phyloP scores from a whole-genome alignment of 2,113 vertebrate genomes.

The Damaliscus lunatus region DNA sequence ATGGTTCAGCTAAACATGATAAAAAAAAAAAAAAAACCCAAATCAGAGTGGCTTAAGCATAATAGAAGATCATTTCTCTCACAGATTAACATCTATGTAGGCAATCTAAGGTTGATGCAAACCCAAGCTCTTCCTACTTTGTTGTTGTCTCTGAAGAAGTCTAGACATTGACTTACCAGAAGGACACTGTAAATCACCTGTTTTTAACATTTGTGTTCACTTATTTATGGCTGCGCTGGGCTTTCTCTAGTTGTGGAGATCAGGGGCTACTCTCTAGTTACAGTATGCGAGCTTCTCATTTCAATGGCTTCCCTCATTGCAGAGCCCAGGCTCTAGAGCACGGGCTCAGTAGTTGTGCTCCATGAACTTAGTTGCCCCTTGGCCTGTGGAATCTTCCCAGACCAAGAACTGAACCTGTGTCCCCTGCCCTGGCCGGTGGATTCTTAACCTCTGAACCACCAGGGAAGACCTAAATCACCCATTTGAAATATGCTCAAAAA shows the following conservation, averaged over 20 bases:
- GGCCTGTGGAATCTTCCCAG: not conserved
- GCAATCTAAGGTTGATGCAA: not conserved
- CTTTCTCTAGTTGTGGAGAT: not conserved
- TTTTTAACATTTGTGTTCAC: not conserved
- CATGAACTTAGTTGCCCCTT: not conserved
- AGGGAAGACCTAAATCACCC: not conserved
- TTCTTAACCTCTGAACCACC: not conserved
- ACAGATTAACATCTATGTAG: not conserved
- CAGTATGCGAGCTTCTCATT: not conserved
- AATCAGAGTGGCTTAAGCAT: not conserved
- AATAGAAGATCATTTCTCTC: not conserved
- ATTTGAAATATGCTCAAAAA: not conserved
- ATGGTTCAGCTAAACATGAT: not conserved
- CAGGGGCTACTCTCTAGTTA: not conserved
- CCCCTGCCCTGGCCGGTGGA: not conserved
- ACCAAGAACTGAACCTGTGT: not conserved
- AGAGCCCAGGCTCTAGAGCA: not conserved
- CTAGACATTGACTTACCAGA: not conserved
- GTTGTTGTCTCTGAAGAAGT: not conserved
- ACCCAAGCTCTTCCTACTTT: not conserved
- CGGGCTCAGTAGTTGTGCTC: not conserved
- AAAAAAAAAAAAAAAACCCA: rapidly evolving
- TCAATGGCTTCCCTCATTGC: not conserved
- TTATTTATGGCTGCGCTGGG: rapidly evolving
- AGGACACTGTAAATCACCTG: not conserved